phyloP scores from a whole-genome alignment of 2,888 invertebrate species.

The Polyommatus icarus region DNA sequence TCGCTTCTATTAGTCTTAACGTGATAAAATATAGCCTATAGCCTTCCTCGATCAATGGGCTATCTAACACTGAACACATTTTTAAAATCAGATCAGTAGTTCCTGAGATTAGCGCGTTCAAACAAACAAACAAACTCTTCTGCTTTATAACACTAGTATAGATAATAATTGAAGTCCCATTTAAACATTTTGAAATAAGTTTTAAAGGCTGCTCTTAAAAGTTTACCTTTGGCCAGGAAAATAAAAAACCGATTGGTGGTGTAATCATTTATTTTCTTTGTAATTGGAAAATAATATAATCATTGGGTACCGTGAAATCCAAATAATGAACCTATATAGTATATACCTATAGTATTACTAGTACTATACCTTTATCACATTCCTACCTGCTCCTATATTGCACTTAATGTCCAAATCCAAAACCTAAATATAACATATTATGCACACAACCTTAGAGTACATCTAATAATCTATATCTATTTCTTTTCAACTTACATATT shows the following conservation, averaged over 20 bases:
- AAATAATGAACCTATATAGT: slow-evolving; percentile 14
- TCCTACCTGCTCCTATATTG: slow-evolving; percentile 26
- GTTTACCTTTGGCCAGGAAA: neutral
- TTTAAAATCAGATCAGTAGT: too few relatives aligned
- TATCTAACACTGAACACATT: too few relatives aligned
- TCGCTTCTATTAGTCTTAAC: too few relatives aligned
- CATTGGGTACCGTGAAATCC: slow-evolving; percentile 28
- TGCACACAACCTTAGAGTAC: slow-evolving; percentile 33
- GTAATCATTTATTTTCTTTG: slow-evolving; percentile 29
- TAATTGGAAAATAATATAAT: slow-evolving; percentile 31
- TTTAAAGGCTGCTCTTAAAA: neutral
- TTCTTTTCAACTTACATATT: slow-evolving; percentile 8
- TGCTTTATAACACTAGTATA: too few relatives aligned
- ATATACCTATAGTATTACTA: neutral
- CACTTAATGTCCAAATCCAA: slow-evolving; percentile 25
- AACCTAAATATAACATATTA: slow-evolving; percentile 26
- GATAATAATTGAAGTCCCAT: too few relatives aligned
- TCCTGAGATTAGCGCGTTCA: too few relatives aligned
- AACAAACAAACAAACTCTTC: too few relatives aligned
- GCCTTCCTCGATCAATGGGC: too few relatives aligned
- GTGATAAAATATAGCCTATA: too few relatives aligned
- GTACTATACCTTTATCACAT: slow-evolving; percentile 23
- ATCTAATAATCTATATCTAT: slow-evolving; percentile 25
- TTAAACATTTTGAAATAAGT: too few relatives aligned
- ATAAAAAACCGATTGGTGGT: slow-evolving; percentile 23